Conservation (phyloP, 2,888 invertebrate species). For the Tipula confusa region DNA sequence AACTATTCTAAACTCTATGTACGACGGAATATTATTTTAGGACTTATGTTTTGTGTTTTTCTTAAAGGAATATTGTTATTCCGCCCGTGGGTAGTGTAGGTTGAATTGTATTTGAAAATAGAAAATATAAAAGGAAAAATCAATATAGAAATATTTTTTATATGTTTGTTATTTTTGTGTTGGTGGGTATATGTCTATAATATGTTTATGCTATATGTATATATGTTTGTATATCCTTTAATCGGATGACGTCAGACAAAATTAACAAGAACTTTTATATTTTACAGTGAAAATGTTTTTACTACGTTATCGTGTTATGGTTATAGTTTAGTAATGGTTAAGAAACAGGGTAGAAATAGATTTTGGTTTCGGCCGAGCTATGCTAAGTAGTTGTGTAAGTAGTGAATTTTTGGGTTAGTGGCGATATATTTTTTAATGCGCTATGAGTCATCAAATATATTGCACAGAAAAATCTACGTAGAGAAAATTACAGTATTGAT, state of each 20-base stretch:
- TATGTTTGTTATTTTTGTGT: not conserved
- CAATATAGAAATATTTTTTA: not conserved
- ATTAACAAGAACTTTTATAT: not conserved
- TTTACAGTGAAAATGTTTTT: not conserved
- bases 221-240: not conserved
- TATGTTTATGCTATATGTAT: too few species aligned
- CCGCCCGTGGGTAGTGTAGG: not conserved
- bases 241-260: not conserved
- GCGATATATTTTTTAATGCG: too few species aligned
- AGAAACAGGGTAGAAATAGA: not conserved
- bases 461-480: too few species aligned
- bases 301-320: not conserved
- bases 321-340: not conserved
- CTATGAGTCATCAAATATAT: too few species aligned
- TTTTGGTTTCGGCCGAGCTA: not conserved
- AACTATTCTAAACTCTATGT: not conserved
- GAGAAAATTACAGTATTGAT: too few species aligned
- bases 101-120: not conserved
- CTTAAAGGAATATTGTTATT: not conserved
- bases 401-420: too few species aligned
- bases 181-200: not conserved
- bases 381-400: too few species aligned
- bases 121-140: constrained; percentile 7
- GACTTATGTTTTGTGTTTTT: not conserved
- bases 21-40: too few species aligned